phyloP scores from a whole-genome alignment of 2,113 vertebrate species.

The Pipa parva region DNA sequence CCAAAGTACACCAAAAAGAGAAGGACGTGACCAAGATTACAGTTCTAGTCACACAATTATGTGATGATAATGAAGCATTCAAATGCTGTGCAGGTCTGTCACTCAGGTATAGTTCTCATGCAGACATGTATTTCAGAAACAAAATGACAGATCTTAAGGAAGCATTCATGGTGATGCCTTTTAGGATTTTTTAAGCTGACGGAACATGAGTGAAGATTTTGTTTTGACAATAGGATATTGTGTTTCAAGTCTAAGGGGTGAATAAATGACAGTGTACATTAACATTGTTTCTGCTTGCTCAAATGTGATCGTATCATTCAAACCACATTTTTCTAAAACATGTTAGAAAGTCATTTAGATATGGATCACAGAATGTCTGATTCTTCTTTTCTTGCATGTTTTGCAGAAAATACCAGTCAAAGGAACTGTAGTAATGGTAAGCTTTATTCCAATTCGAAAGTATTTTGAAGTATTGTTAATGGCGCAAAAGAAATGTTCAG shows the following conservation, averaged over 20 bases:
- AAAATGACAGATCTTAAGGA: background rate
- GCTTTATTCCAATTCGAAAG: too few species aligned
- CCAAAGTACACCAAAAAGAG: too few species aligned
- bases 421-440: constrained; percentile 60
- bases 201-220: constrained; percentile 23
- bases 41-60: too few species aligned
- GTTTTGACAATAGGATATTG: constrained; percentile 4
- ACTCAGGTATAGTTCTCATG: background rate
- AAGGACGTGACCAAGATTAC: too few species aligned
- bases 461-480: background rate
- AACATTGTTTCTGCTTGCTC: background rate
- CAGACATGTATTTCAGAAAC: background rate
- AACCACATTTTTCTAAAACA: background rate
- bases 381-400: constrained; percentile 45
- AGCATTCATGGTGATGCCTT: constrained; percentile 3
- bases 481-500: too few species aligned
- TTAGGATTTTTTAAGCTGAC: background rate
- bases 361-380: constrained; percentile 19
- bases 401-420: constrained; percentile 47
- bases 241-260: background rate
- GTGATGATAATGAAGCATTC: too few species aligned
- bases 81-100: too few species aligned
- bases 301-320: background rate
- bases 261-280: background rate
- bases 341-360: background rate